These are phyloP conservation scores for Brenthis ino DNA, from an alignment of 2,888 invertebrate species.

Conservation along the genomic window DNA sequence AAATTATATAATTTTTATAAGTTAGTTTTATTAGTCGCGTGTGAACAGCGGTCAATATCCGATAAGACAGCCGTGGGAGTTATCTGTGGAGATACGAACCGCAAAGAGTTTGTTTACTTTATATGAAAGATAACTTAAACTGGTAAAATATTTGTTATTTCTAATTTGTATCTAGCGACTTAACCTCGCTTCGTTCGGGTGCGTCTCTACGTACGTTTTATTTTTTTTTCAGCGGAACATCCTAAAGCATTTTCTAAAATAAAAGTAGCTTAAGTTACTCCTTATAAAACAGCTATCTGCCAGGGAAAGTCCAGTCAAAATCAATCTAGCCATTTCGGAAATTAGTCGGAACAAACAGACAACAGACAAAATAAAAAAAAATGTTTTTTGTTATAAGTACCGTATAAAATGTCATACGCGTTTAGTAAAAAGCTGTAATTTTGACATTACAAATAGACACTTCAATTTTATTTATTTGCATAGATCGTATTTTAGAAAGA, in stretches of 20 bases:
- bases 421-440: no score
- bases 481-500: no score
- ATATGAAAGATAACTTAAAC: slow-evolving; percentile 13
- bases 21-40: slow-evolving; percentile 16
- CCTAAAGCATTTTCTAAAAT: no score
- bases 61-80: slow-evolving; percentile 47
- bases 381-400: no score
- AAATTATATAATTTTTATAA: slow-evolving; percentile 7
- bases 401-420: no score
- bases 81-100: slow-evolving; percentile 46
- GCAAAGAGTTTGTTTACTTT: slow-evolving; percentile 38
- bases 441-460: no score
- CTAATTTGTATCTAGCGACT: neutral
- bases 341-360: neutral
- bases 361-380: neutral
- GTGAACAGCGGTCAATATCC: slow-evolving; percentile 49
- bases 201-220: no score
- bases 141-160: neutral
- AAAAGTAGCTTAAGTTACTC: no score
- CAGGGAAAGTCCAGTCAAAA: no score
- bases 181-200: neutral
- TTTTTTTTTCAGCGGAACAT: no score
- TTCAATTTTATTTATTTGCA: neutral
- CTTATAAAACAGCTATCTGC: no score
- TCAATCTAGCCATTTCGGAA: no score